Percentiles rank a stretch among this genome's conserved stretches.
These are phyloP conservation scores for Athrips mouffetella DNA, from an alignment of 2,888 invertebrate species.

Conservation along the genomic window DNA sequence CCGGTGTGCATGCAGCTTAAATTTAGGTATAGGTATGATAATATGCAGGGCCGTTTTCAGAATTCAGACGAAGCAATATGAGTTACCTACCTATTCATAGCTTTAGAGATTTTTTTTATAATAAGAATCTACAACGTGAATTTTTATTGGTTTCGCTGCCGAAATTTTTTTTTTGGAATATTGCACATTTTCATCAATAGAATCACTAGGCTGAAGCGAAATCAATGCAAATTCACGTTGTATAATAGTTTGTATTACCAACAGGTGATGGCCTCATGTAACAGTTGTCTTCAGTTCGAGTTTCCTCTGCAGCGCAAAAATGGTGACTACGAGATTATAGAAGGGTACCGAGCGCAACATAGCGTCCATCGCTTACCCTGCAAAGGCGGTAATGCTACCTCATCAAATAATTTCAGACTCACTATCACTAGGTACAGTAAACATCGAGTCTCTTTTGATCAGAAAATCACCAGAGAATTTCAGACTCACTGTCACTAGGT, in stretches of 20 bases:
- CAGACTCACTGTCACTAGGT: too few relatives aligned
- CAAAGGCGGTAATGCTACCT: conserved; percentile 77
- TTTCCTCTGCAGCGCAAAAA: conserved; percentile 85
- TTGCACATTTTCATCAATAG: too few relatives aligned
- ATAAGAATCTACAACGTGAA: too few relatives aligned
- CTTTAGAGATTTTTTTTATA: not conserved
- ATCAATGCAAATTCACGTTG: not conserved
- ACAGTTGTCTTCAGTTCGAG: conserved; percentile 80
- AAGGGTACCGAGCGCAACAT: conserved; percentile 86
- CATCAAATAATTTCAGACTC: too few relatives aligned
- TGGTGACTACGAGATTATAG: conserved; percentile 83
- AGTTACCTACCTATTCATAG: not conserved
- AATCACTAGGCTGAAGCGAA: not conserved
- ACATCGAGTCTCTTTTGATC: too few relatives aligned
- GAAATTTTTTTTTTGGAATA: too few relatives aligned
- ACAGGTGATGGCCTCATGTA: conserved; percentile 82
- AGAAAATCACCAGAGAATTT: too few relatives aligned
- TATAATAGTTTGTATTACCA: not conserved
- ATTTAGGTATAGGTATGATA: too few relatives aligned
- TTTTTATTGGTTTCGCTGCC: too few relatives aligned
- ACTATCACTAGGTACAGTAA: too few relatives aligned
- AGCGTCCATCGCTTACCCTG: conserved; percentile 84
- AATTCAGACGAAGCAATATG: not conserved
- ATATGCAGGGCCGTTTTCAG: too few relatives aligned
- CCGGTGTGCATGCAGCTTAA: too few relatives aligned